Evolutionary conservation across 2,113 vertebrate genomes (phyloP).

Genomic region (Aptenodytes forsteri): DNA sequence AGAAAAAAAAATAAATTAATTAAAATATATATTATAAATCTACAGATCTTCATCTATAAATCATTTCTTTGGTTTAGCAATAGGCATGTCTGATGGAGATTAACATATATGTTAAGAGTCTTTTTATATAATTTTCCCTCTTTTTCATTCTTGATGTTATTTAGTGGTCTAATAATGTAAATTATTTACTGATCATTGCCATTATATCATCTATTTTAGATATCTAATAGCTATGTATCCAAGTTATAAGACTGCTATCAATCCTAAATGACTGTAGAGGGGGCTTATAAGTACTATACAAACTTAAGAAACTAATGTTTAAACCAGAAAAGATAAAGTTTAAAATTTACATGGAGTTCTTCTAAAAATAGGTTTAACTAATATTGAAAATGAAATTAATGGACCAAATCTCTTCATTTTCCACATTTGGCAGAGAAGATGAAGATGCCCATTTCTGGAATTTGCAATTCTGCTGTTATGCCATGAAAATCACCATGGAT

Average conservation of each 20-base stretch:
- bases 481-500: neutral
- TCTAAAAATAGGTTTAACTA: neutral
- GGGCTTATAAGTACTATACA: neutral
- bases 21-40: neutral
- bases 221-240: neutral
- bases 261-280: neutral
- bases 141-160: neutral
- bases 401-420: neutral
- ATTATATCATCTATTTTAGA: neutral
- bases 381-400: neutral
- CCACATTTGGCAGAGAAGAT: neutral
- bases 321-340: neutral
- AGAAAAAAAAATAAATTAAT: neutral
- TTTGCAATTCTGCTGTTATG: neutral
- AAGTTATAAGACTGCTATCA: neutral
- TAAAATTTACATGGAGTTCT: neutral
- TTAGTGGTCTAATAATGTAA: neutral
- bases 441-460: neutral
- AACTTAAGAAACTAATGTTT: neutral
- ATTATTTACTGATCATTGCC: neutral
- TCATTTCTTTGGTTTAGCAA: neutral
- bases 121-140: neutral
- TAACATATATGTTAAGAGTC: neutral
- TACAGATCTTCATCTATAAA: neutral
- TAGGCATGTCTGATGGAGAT: neutral